A percentile compares a stretch with the other conserved stretches of the same genome.
These are phyloP conservation scores for Polypedilum vanderplanki DNA, from an alignment of 1,140 invertebrate species.

Conservation along the genomic window DNA sequence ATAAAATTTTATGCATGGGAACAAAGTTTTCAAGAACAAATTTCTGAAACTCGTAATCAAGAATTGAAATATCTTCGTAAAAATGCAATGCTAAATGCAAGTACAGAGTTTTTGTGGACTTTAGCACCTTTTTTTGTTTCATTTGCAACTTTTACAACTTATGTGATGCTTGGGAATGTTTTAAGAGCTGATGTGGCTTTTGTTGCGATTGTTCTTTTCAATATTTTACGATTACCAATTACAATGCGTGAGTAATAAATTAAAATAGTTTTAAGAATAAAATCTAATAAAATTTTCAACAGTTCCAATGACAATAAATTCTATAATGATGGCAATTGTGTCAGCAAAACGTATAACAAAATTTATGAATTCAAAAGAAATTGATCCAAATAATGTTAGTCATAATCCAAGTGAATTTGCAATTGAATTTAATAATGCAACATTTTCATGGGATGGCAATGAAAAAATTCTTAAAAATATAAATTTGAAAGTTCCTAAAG, in stretches of 20 bases:
- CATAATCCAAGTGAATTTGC: background rate
- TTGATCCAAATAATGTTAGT: background rate
- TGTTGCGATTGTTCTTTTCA: conserved; percentile 90
- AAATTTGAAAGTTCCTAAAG: background rate
- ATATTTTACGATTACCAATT: conserved; percentile 85
- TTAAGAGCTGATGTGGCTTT: conserved; percentile 51
- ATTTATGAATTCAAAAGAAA: conserved; percentile 2
- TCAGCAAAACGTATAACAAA: background rate
- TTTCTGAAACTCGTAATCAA: conserved; percentile 44
- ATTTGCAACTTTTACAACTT: background rate
- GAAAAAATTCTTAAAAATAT: background rate
- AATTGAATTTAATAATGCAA: background rate
- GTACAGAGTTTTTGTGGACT: background rate
- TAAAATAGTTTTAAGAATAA: background rate
- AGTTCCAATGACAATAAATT: conserved; percentile 5
- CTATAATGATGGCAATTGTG: conserved; percentile 20
- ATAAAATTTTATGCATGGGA: conserved; percentile 75
- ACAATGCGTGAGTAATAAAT: conserved; percentile 55
- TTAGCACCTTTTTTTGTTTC: background rate
- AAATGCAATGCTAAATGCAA: conserved; percentile 31
- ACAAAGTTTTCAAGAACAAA: conserved; percentile 53
- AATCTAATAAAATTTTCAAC: background rate
- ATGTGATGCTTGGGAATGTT: conserved; percentile 22
- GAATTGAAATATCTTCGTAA: conserved; percentile 43
- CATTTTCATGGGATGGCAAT: background rate